phyloP scores from a whole-genome alignment of 1,140 invertebrate species.

The Zaprionus inermis region DNA sequence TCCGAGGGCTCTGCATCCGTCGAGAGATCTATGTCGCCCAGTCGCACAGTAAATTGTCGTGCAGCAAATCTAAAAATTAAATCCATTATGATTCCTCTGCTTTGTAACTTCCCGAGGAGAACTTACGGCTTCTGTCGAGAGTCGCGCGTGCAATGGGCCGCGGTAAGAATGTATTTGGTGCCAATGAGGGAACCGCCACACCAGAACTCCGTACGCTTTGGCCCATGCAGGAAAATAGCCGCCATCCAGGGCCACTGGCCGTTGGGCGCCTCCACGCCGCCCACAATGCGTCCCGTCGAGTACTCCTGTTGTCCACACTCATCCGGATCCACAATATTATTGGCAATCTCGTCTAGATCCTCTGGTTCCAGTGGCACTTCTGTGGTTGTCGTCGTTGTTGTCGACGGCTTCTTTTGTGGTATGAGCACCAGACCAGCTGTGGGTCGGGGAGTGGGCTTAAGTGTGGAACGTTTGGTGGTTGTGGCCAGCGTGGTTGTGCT shows the following conservation, averaged over 20 bases:
- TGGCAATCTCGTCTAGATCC: slow-evolving; percentile 74
- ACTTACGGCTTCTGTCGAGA: slow-evolving; percentile 93
- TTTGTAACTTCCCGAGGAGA: not conserved
- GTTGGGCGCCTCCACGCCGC: slow-evolving; percentile 92
- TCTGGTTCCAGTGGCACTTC: slow-evolving; percentile 67
- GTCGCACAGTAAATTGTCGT: slow-evolving; percentile 93
- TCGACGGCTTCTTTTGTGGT: slow-evolving; percentile 83
- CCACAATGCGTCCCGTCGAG: slow-evolving; percentile 93
- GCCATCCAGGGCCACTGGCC: slow-evolving; percentile 97
- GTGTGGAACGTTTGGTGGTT: slow-evolving; percentile 54
- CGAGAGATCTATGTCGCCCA: slow-evolving; percentile 94
- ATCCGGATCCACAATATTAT: slow-evolving; percentile 85
- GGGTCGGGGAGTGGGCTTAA: slow-evolving; percentile 40
- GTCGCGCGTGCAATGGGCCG: slow-evolving; percentile 96
- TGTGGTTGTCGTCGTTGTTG: slow-evolving; percentile 83
- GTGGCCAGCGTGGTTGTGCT: slow-evolving; percentile 46
- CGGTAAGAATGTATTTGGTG: slow-evolving; percentile 92
- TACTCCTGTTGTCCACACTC: slow-evolving; percentile 93
- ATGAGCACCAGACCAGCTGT: slow-evolving; percentile 71
- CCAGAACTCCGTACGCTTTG: slow-evolving; percentile 95
- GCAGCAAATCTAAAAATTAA: slow-evolving; percentile 89
- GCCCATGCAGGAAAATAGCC: slow-evolving; percentile 94
- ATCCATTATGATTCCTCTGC: not conserved
- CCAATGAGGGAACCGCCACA: slow-evolving; percentile 95
- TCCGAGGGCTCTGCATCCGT: slow-evolving; percentile 92